A percentile compares a stretch with the other conserved stretches of the same genome.
phyloP scores from a whole-genome alignment of 2,113 vertebrate species.

The Mustela nigripes region DNA sequence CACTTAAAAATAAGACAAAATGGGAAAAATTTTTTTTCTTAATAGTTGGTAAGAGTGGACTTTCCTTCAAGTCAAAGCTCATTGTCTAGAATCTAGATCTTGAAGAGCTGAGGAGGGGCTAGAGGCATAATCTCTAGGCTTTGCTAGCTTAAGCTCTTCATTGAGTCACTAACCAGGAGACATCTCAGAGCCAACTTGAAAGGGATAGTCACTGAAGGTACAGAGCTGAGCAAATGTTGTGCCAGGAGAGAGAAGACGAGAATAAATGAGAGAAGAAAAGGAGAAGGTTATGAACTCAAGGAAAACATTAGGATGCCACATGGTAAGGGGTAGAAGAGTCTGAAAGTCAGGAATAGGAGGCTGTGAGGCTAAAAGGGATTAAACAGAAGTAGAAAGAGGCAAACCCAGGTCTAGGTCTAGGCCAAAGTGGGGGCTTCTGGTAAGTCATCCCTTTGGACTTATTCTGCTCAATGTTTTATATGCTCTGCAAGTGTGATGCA shows the following conservation, averaged over 20 bases:
- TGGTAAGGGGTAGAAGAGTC: background rate
- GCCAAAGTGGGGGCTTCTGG: background rate
- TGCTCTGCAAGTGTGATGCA: background rate
- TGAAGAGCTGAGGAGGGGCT: background rate
- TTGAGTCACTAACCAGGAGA: background rate
- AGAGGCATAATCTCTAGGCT: background rate
- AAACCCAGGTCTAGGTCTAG: background rate
- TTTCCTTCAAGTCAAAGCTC: background rate
- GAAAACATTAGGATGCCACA: background rate
- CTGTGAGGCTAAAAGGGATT: background rate
- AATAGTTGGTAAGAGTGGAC: background rate
- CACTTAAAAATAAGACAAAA: slow-evolving; percentile 36
- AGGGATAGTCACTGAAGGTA: background rate
- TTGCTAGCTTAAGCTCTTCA: background rate
- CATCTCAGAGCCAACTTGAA: background rate
- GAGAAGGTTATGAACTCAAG: background rate
- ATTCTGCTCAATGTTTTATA: background rate
- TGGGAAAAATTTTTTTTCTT: background rate
- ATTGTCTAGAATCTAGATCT: background rate
- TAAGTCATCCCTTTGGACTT: background rate
- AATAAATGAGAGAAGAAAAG: background rate
- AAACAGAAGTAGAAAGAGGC: background rate
- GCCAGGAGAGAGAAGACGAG: background rate
- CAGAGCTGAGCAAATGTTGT: background rate
- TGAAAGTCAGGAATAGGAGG: background rate